Evolutionary conservation across 1,140 invertebrate genomes (phyloP).

Genomic region (Anastrepha ludens): DNA sequence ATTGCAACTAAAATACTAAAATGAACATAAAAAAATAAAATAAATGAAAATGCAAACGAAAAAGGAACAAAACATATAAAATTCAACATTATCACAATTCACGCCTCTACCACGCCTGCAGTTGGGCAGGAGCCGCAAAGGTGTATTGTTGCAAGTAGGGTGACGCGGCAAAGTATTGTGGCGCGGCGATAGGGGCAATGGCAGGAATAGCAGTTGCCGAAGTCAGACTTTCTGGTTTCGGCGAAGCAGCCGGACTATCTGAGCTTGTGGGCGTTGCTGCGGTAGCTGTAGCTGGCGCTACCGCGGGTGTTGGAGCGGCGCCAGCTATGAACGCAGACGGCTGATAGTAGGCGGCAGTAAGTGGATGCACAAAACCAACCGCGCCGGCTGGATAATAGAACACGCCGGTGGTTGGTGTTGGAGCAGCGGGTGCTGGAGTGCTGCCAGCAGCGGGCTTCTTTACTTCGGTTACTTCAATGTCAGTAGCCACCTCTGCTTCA

Average conservation of each 20-base stretch:
- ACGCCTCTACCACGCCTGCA: conserved; percentile 55
- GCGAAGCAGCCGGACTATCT: conserved; percentile 16
- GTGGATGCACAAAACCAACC: conserved; percentile 66
- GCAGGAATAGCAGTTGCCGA: conserved; percentile 55
- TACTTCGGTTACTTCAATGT: conserved; percentile 56
- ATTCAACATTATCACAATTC: conserved; percentile 43
- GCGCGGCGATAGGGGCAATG: conserved; percentile 55
- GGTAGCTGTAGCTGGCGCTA: conserved; percentile 55
- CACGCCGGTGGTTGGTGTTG: conserved; percentile 57
- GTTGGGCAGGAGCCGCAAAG: conserved; percentile 54
- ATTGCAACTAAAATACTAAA: conserved; percentile 36
- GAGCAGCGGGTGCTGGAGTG: conserved; percentile 25
- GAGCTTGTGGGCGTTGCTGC: conserved; percentile 54
- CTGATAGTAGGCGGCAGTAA: conserved; percentile 54
- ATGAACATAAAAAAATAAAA: conserved; percentile 22
- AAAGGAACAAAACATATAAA: conserved; percentile 6
- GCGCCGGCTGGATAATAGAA: conserved; percentile 66
- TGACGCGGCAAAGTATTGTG: conserved; percentile 60
- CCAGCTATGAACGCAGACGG: neutral
- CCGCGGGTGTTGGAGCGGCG: neutral
- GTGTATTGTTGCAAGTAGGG: conserved; percentile 50
- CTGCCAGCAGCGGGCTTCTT: neutral
- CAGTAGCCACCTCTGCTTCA: conserved; percentile 66
- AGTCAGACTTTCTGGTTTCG: conserved; percentile 3
- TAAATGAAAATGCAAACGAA: neutral